Percentiles rank a stretch among this genome's conserved stretches.
Conservation (phyloP, 2,113 vertebrate genomes). For the Lagopus muta region DNA sequence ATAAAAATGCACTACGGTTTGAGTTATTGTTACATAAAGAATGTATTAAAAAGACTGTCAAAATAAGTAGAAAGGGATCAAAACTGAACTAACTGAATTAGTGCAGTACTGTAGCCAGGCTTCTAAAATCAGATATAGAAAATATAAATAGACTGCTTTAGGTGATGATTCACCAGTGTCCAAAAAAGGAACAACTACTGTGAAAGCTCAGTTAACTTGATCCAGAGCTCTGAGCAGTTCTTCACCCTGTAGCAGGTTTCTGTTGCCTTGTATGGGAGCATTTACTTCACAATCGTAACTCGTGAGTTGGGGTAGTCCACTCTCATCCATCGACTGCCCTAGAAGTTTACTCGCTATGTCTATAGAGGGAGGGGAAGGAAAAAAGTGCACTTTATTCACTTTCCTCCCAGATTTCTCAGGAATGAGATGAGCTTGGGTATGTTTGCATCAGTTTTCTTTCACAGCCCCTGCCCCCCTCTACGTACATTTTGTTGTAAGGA, state of each 20-base stretch:
- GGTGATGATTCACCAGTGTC: conserved; percentile 90
- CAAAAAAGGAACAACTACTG: conserved; percentile 82
- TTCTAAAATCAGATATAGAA: conserved; percentile 90
- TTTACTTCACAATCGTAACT: conserved; percentile 97
- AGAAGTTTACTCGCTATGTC: conserved; percentile 93
- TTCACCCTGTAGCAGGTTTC: conserved; percentile 95
- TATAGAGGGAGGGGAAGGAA: conserved; percentile 70
- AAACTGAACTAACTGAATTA: conserved; percentile 81
- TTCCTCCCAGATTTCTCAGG: neutral
- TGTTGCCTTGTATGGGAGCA: conserved; percentile 89
- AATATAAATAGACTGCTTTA: conserved; percentile 91
- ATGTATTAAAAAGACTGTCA: conserved; percentile 76
- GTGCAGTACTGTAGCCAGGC: conserved; percentile 88
- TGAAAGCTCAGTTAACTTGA: conserved; percentile 91
- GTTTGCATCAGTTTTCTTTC: neutral
- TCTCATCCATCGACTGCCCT: conserved; percentile 87
- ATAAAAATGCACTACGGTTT: conserved; percentile 71
- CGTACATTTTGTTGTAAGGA: neutral
- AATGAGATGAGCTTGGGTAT: neutral
- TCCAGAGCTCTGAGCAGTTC: conserved; percentile 93
- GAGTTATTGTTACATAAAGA: conserved; percentile 75
- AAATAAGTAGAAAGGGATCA: conserved; percentile 79
- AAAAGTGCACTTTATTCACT: conserved; percentile 55
- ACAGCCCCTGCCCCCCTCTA: neutral
- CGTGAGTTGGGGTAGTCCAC: conserved; percentile 90